Conservation (phyloP, 2,113 vertebrate species). For the Oncorhynchus gorbuscha region DNA sequence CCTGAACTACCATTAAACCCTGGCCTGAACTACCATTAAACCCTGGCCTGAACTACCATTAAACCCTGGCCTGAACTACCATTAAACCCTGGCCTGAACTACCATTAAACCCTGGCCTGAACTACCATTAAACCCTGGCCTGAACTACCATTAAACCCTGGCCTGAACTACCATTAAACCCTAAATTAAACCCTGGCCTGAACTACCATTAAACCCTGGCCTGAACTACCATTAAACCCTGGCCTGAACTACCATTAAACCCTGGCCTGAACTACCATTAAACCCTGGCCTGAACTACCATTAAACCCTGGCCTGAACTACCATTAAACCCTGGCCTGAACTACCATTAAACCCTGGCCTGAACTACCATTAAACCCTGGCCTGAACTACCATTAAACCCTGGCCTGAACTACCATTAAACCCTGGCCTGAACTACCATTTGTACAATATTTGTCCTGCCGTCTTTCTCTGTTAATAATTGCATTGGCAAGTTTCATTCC, state of each 20-base stretch:
- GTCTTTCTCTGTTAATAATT: neutral
- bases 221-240: neutral
- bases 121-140: neutral
- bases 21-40: neutral
- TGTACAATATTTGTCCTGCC: neutral
- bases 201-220: neutral
- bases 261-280: neutral
- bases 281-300: neutral
- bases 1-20: neutral
- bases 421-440: neutral
- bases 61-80: neutral
- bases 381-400: neutral
- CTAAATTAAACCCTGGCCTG: no score
- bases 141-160: neutral
- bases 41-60: neutral
- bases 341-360: neutral
- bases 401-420: neutral
- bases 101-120: neutral
- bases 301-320: neutral
- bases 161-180: neutral
- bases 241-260: neutral
- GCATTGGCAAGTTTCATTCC: neutral
- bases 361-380: neutral
- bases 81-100: neutral
- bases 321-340: neutral